Evolutionary conservation across 2,113 vertebrate genomes (phyloP).

Genomic region (Chiloscyllium plagiosum): DNA sequence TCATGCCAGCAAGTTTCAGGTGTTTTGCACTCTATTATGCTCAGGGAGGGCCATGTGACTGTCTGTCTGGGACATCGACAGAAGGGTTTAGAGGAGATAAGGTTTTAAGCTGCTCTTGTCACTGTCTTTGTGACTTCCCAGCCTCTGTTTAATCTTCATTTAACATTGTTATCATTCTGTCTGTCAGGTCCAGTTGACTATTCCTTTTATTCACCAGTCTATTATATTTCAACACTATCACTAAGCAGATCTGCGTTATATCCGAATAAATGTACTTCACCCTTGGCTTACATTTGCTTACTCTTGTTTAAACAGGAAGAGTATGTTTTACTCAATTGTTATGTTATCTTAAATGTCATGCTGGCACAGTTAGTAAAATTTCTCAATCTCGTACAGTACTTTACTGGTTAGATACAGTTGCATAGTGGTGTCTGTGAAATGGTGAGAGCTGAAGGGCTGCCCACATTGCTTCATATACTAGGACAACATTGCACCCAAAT

Average conservation of each 20-base stretch:
- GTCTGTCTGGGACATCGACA: constrained; percentile 61
- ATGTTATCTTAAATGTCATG: not conserved
- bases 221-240: constrained; percentile 16
- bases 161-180: not conserved
- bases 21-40: constrained; percentile 62
- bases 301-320: constrained; percentile 18
- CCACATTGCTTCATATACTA: not conserved
- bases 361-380: not conserved
- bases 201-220: not conserved
- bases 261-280: not conserved
- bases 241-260: constrained; percentile 5
- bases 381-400: not conserved
- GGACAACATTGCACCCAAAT: not conserved
- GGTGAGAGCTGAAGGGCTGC: not conserved
- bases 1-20: constrained; percentile 60
- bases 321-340: not conserved
- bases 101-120: constrained; percentile 24
- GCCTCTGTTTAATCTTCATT: constrained; percentile 21
- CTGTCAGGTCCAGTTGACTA: not conserved
- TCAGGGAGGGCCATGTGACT: constrained; percentile 60
- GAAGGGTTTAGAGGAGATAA: constrained; percentile 40
- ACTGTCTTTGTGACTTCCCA: not conserved
- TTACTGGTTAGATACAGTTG: not conserved
- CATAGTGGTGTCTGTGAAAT: not conserved
- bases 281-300: not conserved